A percentile compares a stretch with the other conserved stretches of the same genome.
These are phyloP conservation scores for Harpalus rufipes DNA, from an alignment of 2,888 invertebrate genomes.

Conservation along the genomic window DNA sequence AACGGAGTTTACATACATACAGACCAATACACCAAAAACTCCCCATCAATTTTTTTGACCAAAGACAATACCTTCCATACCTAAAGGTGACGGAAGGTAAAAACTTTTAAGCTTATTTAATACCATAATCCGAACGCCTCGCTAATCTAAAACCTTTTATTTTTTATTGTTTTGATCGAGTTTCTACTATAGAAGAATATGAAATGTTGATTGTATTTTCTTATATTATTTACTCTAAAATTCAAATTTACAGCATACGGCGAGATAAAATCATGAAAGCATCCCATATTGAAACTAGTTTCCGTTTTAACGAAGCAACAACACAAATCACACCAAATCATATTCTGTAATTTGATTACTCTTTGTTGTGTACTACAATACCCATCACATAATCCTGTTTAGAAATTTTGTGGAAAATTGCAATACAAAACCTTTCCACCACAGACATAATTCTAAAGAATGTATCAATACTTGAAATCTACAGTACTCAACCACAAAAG, in stretches of 20 bases:
- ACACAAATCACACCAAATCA: not conserved
- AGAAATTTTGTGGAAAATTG: constrained; percentile 45
- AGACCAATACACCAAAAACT: no score
- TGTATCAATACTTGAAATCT: constrained; percentile 39
- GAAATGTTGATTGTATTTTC: no score
- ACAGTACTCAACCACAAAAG: not conserved
- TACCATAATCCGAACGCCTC: no score
- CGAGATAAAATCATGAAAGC: not conserved
- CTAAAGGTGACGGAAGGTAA: no score
- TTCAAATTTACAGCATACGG: not conserved
- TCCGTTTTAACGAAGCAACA: constrained; percentile 6
- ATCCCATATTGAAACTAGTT: not conserved
- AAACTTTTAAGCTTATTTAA: no score
- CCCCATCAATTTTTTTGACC: no score
- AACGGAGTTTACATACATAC: no score
- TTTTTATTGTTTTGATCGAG: no score
- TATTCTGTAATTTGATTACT: constrained; percentile 42
- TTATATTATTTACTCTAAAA: no score
- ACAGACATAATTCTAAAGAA: constrained; percentile 8
- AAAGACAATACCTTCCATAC: no score
- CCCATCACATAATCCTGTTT: constrained; percentile 45
- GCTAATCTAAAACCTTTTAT: no score
- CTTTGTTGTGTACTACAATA: not conserved
- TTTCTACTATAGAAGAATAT: no score
- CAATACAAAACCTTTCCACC: constrained; percentile 40